Base-by-base conservation (phyloP, 2,888 invertebrate genomes). In the Drosophila barbarae region DNA sequence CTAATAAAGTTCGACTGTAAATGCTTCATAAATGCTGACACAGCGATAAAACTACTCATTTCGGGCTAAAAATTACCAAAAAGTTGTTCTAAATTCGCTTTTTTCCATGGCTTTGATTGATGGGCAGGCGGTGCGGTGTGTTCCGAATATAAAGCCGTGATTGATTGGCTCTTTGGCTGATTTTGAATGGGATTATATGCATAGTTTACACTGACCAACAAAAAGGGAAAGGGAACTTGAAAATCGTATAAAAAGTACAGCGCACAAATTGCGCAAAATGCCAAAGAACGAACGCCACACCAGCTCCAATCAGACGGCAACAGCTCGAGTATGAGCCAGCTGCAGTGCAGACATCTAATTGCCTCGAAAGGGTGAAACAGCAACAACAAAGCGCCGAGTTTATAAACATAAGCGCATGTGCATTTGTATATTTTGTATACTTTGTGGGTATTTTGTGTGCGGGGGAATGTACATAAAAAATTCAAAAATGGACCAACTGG, bases 401-500 rank as follows among this genome's bases (percentile, higher is more conserved):
- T 69, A 76, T 69, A 78, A 74, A 74, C 74, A 47, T 47, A 69
- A 46, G 55, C 41, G 41, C 50, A 66, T 42, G 44, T 49, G 39
- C 47, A 44, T 34, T 26, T 39, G 38, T 32, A 28, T 50, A 36
- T 18, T 21, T 52, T 54, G 26, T 26, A 35, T 42, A 15, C 44
- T 44, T 13, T 60, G 44, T 38, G 52, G 47, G 39, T 46, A 9
- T 44, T 42, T 34, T 50, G 34, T 51, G 47, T 10, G 34, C 38
- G 49, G 39, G 66, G 52, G 55, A 61, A 63, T 69, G 70, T 69
- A 42, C 42, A 42, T 42, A 60, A 70, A 72, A 74, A 74, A 53
- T 71, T 71, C 71, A 77, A 79, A 76, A 84, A 84, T 76, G 84
- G 82, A 84, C 82, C 84, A 79, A 79, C 82, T 84, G 74, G 76